Conservation (phyloP, 2,888 invertebrate genomes). For the Standfussiana lucernea region DNA sequence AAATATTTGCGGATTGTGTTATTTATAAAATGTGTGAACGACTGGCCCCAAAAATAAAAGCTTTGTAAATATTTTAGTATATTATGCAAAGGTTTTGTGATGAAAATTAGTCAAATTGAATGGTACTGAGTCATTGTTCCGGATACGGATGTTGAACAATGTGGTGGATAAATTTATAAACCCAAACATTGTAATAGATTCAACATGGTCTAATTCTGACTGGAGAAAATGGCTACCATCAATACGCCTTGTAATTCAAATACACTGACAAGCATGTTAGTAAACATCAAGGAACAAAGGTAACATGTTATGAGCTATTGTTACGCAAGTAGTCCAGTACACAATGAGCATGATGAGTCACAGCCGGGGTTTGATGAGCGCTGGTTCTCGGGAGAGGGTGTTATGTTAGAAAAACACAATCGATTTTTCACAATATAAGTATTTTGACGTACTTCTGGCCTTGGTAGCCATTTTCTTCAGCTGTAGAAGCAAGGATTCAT, state of each 20-base stretch:
- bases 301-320: constrained; percentile 63
- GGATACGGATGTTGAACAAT: constrained; percentile 54
- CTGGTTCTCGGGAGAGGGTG: constrained; percentile 68
- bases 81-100: constrained; percentile 59
- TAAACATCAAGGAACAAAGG: constrained; percentile 73
- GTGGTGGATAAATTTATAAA: constrained; percentile 58
- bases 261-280: constrained; percentile 84
- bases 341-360: constrained; percentile 72
- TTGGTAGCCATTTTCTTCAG: constrained; percentile 98
- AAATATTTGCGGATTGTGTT: constrained; percentile 60
- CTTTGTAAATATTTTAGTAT: constrained; percentile 55
- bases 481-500: constrained; percentile 98
- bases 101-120: constrained; percentile 68
- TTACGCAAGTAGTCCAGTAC: constrained; percentile 68
- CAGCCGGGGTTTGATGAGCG: constrained; percentile 66
- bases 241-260: constrained; percentile 79
- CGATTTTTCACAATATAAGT: constrained; percentile 83
- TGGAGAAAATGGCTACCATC: constrained; percentile 91
- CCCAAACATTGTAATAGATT: constrained; percentile 72
- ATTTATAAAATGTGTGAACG: constrained; percentile 20
- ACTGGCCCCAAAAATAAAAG: constrained; percentile 44
- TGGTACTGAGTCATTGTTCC: constrained; percentile 62
- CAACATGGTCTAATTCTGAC: constrained; percentile 72
- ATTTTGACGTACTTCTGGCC: constrained; percentile 93
- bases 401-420: constrained; percentile 80